phyloP scores from a whole-genome alignment of 2,113 vertebrate species.

The Anthoscopus minutus region DNA sequence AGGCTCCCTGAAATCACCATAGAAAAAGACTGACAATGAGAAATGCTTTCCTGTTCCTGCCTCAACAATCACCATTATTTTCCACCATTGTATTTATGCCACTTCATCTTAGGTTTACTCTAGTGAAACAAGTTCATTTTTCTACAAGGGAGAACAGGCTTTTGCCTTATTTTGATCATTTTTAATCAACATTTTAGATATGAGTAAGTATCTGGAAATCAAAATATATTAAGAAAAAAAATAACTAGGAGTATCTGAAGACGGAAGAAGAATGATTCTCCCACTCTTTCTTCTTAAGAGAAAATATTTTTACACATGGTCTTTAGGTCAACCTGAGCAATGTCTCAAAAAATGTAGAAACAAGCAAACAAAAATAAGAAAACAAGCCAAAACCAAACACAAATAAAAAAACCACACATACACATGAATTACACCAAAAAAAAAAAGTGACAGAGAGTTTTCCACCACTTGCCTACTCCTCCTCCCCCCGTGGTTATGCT shows the following conservation, averaged over 20 bases:
- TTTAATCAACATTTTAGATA: background rate
- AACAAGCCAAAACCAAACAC: background rate
- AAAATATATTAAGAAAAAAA: background rate
- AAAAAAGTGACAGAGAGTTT: background rate
- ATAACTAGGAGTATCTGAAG: background rate
- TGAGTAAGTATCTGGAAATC: background rate
- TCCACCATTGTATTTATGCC: background rate
- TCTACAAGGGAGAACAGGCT: background rate
- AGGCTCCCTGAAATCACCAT: background rate
- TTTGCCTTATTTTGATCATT: background rate
- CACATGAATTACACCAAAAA: background rate
- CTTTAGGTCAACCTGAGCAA: background rate
- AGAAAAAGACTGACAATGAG: background rate
- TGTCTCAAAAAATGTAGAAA: background rate
- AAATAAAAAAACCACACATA: background rate
- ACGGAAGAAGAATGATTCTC: background rate
- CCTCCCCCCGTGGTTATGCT: background rate
- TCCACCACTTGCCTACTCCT: background rate
- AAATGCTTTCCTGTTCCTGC: background rate
- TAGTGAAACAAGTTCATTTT: background rate
- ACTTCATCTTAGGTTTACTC: background rate
- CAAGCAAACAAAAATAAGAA: background rate
- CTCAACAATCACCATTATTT: background rate
- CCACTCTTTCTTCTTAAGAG: background rate
- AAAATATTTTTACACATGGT: accelerated